Evolutionary conservation across 2,888 invertebrate genomes (phyloP).

Genomic region (Clistopyga incitator): DNA sequence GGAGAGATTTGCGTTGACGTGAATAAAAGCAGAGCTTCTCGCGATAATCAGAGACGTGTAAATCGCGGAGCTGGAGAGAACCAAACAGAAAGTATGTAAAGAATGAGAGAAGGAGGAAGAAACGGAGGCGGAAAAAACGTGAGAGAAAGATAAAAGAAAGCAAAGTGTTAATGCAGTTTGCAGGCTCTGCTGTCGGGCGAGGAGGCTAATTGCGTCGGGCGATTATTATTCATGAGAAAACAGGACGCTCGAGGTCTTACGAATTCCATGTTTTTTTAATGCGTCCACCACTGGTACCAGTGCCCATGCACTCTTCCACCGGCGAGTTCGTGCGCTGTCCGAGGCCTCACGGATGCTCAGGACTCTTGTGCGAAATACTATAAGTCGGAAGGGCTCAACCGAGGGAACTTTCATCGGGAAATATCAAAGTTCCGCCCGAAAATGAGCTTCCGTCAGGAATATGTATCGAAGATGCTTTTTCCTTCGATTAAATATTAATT

Average conservation of each 20-base stretch:
- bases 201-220: constrained; percentile 69
- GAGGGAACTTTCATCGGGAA: not conserved
- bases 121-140: constrained; percentile 39
- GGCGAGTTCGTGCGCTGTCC: constrained; percentile 33
- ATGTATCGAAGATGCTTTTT: not conserved
- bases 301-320: constrained; percentile 38
- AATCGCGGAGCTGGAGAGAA: constrained; percentile 13
- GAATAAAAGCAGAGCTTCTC: constrained; percentile 35
- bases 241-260: constrained; percentile 68
- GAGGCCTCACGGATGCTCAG: constrained; percentile 15
- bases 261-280: constrained; percentile 72
- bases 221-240: constrained; percentile 72
- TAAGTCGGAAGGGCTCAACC: not conserved
- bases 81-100: constrained; percentile 21
- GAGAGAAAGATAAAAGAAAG: constrained; percentile 61
- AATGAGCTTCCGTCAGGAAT: not conserved
- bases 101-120: constrained; percentile 3
- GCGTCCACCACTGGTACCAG: constrained; percentile 44
- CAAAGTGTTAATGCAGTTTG: constrained; percentile 67
- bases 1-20: constrained; percentile 24
- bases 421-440: not conserved
- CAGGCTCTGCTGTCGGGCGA: constrained; percentile 54
- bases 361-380: not conserved
- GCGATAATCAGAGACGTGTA: constrained; percentile 58
- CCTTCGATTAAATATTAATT: not conserved